Percentiles rank a stretch among this genome's conserved stretches.
These are phyloP conservation scores for Chrosomus eos DNA, from an alignment of 2,797 vertebrate genomes.

Conservation along the genomic window DNA sequence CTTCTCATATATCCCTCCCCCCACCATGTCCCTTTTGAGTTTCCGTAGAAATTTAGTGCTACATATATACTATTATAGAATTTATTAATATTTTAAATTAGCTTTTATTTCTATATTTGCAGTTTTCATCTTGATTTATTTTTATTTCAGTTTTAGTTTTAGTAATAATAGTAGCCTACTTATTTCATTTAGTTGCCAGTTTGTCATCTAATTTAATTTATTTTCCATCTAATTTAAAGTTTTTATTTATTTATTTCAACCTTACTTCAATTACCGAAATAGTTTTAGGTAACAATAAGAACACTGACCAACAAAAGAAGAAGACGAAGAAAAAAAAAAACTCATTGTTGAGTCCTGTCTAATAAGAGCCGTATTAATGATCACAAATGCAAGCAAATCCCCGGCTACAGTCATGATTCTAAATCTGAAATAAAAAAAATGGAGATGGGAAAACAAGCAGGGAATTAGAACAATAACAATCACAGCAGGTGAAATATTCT, in stretches of 20 bases:
- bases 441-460: constrained; percentile 60
- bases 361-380: background rate
- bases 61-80: no score
- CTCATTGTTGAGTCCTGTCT: background rate
- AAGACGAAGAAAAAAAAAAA: background rate
- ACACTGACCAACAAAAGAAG: background rate
- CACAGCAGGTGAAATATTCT: constrained; percentile 55
- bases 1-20: no score
- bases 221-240: background rate
- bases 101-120: no score
- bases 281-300: background rate
- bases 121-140: no score
- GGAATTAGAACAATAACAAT: constrained; percentile 64
- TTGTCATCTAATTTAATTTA: no score
- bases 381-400: constrained; percentile 45
- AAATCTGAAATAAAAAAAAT: constrained; percentile 41
- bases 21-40: no score
- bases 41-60: no score
- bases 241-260: background rate
- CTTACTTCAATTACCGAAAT: background rate
- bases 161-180: no score
- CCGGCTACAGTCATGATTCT: constrained; percentile 38
- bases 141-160: no score
- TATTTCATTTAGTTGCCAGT: no score
- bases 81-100: no score